Conservation (phyloP, 1,140 invertebrate genomes). For the Leucophenga varia region DNA sequence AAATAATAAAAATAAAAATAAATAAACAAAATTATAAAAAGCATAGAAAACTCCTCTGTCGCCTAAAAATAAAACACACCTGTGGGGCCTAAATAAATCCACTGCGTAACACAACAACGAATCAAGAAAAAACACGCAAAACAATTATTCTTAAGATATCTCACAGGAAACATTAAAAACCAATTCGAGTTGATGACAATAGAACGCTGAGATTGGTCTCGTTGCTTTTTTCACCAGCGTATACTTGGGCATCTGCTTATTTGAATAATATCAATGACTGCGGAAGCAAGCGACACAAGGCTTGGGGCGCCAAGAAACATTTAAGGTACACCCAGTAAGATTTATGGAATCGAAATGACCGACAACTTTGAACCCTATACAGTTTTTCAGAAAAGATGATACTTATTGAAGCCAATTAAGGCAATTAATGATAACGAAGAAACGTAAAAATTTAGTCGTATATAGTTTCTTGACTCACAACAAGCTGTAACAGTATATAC, state of each 20-base stretch:
- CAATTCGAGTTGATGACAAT: conserved; percentile 57
- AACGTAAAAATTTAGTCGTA: no score
- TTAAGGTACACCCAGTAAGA: background rate
- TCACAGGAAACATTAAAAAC: conserved; percentile 57
- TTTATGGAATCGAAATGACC: conserved; percentile 4
- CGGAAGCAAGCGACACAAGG: conserved; percentile 33
- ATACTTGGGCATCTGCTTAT: no score
- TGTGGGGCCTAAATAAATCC: conserved; percentile 27
- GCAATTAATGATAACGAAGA: no score
- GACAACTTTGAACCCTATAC: no score
- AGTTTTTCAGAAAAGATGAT: no score
- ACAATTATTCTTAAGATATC: conserved; percentile 58
- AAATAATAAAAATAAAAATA: no score
- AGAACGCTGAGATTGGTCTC: no score
- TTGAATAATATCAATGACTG: conserved; percentile 1
- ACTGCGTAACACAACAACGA: conserved; percentile 13
- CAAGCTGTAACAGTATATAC: no score
- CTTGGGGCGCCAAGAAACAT: conserved; percentile 21
- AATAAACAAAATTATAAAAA: no score
- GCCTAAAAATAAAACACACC: conserved; percentile 38
- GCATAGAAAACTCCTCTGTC: no score
- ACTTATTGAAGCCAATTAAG: background rate
- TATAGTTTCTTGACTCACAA: no score
- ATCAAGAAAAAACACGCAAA: conserved; percentile 53
- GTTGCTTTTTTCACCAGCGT: no score